phyloP scores from a whole-genome alignment of 2,888 invertebrate genomes.

The Trissolcus brochymenae region DNA sequence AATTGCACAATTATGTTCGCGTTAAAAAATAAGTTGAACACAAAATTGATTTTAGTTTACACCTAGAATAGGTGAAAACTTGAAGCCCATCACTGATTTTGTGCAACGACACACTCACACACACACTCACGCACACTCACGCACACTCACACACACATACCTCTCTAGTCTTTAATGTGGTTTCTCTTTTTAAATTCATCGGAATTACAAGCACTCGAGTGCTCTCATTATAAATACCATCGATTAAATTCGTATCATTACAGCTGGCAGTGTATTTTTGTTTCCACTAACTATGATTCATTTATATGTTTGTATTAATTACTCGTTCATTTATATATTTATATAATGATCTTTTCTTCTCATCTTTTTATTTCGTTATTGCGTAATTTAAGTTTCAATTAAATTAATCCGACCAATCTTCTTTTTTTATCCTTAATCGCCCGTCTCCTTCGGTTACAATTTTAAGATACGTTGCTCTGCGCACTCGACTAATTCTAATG shows the following conservation, averaged over 20 bases:
- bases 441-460: constrained; percentile 7
- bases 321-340: constrained; percentile 24
- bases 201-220: constrained; percentile 34
- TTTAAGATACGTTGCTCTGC: constrained; percentile 20
- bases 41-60: constrained; percentile 1
- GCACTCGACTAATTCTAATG: constrained; percentile 59
- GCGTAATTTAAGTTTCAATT: constrained; percentile 40
- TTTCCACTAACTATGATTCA: constrained; percentile 63
- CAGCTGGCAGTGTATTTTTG: constrained; percentile 70
- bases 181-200: constrained; percentile 20
- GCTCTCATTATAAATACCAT: constrained; percentile 61
- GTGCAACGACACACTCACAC: constrained; percentile 31
- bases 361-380: constrained; percentile 13
- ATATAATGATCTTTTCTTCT: not conserved
- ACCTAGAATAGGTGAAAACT: constrained; percentile 2
- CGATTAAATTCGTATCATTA: constrained; percentile 71
- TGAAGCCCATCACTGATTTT: constrained; percentile 52
- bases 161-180: constrained; percentile 32
- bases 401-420: constrained; percentile 55
- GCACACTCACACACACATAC: not conserved
- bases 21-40: constrained; percentile 2
- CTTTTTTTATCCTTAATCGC: constrained; percentile 32
- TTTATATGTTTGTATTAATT: constrained; percentile 11
- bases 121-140: no score
- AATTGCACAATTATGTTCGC: constrained; percentile 38